Conservation (phyloP, 2,797 vertebrate genomes). For the Gallinago nigripennis region DNA sequence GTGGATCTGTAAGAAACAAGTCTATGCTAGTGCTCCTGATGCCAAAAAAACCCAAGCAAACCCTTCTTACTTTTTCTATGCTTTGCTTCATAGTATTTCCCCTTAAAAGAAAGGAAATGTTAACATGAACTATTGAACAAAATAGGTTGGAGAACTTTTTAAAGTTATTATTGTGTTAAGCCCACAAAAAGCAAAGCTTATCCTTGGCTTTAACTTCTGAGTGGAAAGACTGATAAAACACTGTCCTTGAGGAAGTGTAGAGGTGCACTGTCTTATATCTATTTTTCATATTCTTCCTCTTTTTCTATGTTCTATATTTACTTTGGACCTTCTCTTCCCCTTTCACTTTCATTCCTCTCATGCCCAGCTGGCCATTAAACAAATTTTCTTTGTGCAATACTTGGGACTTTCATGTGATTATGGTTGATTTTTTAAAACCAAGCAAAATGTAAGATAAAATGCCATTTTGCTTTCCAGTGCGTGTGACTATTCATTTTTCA, state of each 20-base stretch:
- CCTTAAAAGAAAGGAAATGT: background rate
- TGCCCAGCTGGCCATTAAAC: background rate
- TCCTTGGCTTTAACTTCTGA: background rate
- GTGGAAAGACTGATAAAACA: background rate
- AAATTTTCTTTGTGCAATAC: background rate
- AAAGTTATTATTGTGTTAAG: background rate
- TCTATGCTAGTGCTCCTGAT: background rate
- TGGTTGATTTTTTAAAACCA: background rate
- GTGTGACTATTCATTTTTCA: background rate
- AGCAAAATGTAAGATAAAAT: background rate
- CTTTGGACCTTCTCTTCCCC: background rate
- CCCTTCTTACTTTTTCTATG: background rate
- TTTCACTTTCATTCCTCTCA: background rate
- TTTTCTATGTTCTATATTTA: background rate
- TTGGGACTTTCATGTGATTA: background rate
- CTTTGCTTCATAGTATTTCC: background rate
- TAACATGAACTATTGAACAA: background rate
- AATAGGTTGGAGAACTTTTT: background rate
- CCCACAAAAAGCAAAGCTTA: fast-evolving
- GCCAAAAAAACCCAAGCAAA: background rate
- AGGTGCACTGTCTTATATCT: background rate
- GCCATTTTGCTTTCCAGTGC: fast-evolving
- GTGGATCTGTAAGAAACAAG: background rate
- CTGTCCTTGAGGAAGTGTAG: fast-evolving
- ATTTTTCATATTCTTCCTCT: background rate